Evolutionary conservation across 1,140 invertebrate genomes (phyloP), one percentile per base, ranked within the genome.

Genomic region (Colletes latitarsis): DNA sequence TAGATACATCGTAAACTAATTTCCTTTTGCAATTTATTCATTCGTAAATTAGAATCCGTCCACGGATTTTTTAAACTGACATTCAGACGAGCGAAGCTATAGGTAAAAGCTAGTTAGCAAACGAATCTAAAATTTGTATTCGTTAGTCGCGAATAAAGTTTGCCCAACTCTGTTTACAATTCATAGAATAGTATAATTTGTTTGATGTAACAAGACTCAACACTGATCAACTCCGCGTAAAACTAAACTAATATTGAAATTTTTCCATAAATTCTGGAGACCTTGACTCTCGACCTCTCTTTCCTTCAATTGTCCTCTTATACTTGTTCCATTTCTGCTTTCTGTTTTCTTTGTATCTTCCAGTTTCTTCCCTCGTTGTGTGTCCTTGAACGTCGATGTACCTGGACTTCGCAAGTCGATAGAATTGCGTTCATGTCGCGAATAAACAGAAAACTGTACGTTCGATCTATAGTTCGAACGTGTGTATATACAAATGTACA

Each of bases 341-440:
- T 57, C 52, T 73, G 81, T 78, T 84, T 74, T 53, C 52, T 84
- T 63, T 4, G 14, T 71, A 81, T 81, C 58, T 81, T 72, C 68
- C 58, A 49, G 19, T 62, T 69, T 72, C 43, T 83, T 73, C n/a
- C 63, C 30, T 67, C 55, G 55, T 43, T 55, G 21, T 74, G 70
- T 69, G 58, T 80, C 21, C 53, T 41, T 53, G 58, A 79, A 57
- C 39, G 30, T 43, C 67, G 53, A 70, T 30, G 49, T 72, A 79
- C 49, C 55, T 76, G 57, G 81, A 74, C 39, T 66, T 73, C n/a
- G 15, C n/a, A 64, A 80, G 19, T 84, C 15, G 43, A 70, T 21
- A 52, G 60, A 41, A 43, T 75, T 68, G 62, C 63, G 39, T 71
- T 17, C 39, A 15, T 74, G 46, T 43, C 17, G 52, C 21, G 46